A percentile compares a stretch with the other conserved stretches of the same genome.
phyloP scores from a whole-genome alignment of 1,140 invertebrate genomes.

The Bombyx mori region ASM3026992v2 NC_085115.1:983501-984000 shows the following conservation, averaged over 20 bases:
- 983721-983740: slow-evolving; percentile 23
- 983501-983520: too few species aligned
- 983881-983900: too few species aligned
- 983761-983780: slow-evolving; percentile 30
- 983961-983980: too few species aligned
- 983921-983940: too few species aligned
- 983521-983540: too few species aligned
- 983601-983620: slow-evolving; percentile 33
- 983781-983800: slow-evolving; percentile 19
- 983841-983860: neutral
- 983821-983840: neutral
- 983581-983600: slow-evolving; percentile 55
- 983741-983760: slow-evolving; percentile 27
- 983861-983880: too few species aligned
- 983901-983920: too few species aligned
- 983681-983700: slow-evolving; percentile 34
- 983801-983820: slow-evolving; percentile 9
- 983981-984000: too few species aligned
- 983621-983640: slow-evolving; percentile 26
- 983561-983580: neutral
- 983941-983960: too few species aligned
- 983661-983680: slow-evolving; percentile 36
- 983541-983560: neutral
- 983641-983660: slow-evolving; percentile 26
- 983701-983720: slow-evolving; percentile 27